Percentiles rank a stretch among this genome's conserved stretches.
Conservation (phyloP, 1,140 invertebrate species). For the Eumeta japonica region DNA sequence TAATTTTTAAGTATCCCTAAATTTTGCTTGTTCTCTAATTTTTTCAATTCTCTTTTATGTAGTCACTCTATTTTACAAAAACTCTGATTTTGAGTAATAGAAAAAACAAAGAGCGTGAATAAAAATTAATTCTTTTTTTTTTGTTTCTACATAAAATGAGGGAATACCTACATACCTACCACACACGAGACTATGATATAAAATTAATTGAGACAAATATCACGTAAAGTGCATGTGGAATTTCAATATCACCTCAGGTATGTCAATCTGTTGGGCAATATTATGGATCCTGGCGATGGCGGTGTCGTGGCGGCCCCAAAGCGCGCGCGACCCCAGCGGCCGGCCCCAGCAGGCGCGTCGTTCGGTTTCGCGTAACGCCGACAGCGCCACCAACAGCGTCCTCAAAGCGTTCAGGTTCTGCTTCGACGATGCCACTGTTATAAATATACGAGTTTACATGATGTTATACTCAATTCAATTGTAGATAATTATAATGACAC, state of each 20-base stretch:
- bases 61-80: too few relatives aligned
- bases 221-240: neutral
- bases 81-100: too few relatives aligned
- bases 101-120: neutral
- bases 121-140: conserved; percentile 1
- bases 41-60: too few relatives aligned
- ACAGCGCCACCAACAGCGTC: conserved; percentile 72
- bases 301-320: conserved; percentile 86
- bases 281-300: conserved; percentile 81
- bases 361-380: conserved; percentile 65
- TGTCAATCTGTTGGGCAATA: conserved; percentile 78
- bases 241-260: conserved; percentile 62
- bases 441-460: conserved; percentile 4
- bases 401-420: conserved; percentile 83
- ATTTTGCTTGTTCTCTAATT: too few relatives aligned
- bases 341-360: conserved; percentile 78
- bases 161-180: neutral
- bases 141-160: neutral
- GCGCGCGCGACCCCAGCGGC: conserved; percentile 79
- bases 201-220: neutral
- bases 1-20: too few relatives aligned
- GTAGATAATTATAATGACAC: too few relatives aligned
- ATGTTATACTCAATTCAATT: too few relatives aligned
- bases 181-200: neutral
- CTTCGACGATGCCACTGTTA: conserved; percentile 77